phyloP scores from a whole-genome alignment of 2,797 vertebrate genomes.

The Melanotaenia trifasciata region DNA sequence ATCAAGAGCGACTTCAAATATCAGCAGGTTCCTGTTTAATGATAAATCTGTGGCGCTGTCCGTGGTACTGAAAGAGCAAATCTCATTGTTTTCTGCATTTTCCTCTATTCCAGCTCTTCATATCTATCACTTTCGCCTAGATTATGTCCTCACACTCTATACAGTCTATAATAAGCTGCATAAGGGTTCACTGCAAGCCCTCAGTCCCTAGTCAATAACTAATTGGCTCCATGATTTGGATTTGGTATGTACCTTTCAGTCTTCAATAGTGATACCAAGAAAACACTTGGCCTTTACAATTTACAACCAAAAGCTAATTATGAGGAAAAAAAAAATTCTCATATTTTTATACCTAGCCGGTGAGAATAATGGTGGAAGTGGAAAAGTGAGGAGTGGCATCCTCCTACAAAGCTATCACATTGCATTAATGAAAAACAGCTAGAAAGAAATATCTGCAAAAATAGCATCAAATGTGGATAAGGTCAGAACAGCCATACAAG shows the following conservation, averaged over 20 bases:
- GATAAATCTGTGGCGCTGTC: neutral
- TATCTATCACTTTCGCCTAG: neutral
- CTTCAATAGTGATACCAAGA: neutral
- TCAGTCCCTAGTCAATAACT: neutral
- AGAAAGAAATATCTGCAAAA: neutral
- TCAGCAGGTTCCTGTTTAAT: neutral
- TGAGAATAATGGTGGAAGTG: neutral
- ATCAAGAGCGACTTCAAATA: neutral
- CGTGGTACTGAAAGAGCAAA: constrained; percentile 13
- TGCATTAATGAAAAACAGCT: neutral
- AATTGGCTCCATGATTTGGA: neutral
- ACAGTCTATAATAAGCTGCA: neutral
- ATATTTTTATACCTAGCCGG: neutral
- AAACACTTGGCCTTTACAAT: neutral
- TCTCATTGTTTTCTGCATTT: neutral
- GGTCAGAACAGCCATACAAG: neutral
- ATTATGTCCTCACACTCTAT: neutral
- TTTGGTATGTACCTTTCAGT: neutral
- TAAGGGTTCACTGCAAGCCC: neutral
- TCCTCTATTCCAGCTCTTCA: neutral
- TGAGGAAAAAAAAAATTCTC: too few relatives aligned
- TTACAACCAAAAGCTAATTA: neutral
- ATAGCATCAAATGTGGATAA: neutral
- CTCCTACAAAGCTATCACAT: neutral
- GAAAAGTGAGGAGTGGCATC: neutral